Evolutionary conservation across 2,113 vertebrate species (phyloP).

Genomic region (Sinocyclocheilus anophthalmus): DNA sequence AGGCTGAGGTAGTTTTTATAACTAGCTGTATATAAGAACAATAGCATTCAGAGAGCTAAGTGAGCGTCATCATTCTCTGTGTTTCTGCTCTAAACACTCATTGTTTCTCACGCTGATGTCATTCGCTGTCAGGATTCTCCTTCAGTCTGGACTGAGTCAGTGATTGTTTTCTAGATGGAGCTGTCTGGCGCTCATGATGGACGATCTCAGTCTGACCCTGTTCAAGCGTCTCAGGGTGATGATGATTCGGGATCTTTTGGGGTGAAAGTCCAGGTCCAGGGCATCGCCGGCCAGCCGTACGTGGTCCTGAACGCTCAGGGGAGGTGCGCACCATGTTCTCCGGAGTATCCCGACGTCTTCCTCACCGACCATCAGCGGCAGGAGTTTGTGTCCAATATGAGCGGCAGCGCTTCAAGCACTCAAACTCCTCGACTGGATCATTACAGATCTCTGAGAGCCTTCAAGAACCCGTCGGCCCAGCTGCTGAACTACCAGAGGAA

Average conservation of each 20-base stretch:
- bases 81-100: background rate
- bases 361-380: conserved; percentile 49
- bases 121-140: background rate
- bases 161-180: conserved; percentile 38
- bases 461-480: conserved; percentile 60
- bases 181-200: too few relatives aligned
- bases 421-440: conserved; percentile 43
- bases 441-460: conserved; percentile 23
- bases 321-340: background rate
- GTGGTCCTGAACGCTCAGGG: conserved; percentile 88
- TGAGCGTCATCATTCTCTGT: background rate
- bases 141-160: background rate
- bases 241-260: conserved; percentile 81
- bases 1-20: too few relatives aligned
- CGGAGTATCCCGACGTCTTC: conserved; percentile 64
- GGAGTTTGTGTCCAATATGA: conserved; percentile 54
- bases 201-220: background rate
- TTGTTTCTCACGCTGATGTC: background rate
- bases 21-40: background rate
- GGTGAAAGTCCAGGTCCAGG: conserved; percentile 90
- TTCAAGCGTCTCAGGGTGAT: too few relatives aligned
- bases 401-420: conserved; percentile 37
- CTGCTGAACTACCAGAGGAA: conserved; percentile 67
- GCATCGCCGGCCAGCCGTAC: conserved; percentile 89
- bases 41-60: background rate